Evolutionary conservation across 2,888 invertebrate species (phyloP).

Genomic region (Argyresthia albistria): DNA sequence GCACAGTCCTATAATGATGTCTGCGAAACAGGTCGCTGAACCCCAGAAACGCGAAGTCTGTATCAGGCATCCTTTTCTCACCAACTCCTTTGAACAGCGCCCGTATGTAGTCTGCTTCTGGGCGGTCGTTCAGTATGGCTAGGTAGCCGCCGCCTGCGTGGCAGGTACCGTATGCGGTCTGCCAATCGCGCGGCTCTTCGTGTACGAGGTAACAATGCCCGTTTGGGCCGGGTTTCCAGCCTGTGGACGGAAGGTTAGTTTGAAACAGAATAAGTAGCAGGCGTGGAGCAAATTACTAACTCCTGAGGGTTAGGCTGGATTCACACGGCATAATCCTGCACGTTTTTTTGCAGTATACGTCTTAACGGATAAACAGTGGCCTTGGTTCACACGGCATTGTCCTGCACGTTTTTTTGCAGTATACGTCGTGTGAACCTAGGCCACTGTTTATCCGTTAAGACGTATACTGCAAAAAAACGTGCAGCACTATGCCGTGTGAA

Average conservation of each 20-base stretch:
- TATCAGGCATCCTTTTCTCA: slow-evolving; percentile 21
- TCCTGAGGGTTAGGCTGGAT: too few species aligned
- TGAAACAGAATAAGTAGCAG: neutral
- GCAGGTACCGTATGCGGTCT: slow-evolving; percentile 29
- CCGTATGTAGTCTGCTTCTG: slow-evolving; percentile 27
- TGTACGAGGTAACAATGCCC: slow-evolving; percentile 28
- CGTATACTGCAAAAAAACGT: too few species aligned
- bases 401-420: too few species aligned
- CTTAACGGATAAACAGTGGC: too few species aligned
- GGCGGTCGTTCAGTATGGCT: slow-evolving; percentile 21
- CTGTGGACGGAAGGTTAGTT: slow-evolving; percentile 12
- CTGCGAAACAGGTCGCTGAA: slow-evolving; percentile 30
- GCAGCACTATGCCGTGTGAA: too few species aligned
- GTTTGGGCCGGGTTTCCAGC: slow-evolving; percentile 27
- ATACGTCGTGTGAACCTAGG: too few species aligned
- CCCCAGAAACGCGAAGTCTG: slow-evolving; percentile 31
- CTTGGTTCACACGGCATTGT: too few species aligned
- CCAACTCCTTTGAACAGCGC: slow-evolving; percentile 23
- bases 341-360: too few species aligned
- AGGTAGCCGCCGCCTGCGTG: slow-evolving; percentile 30
- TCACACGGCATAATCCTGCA: too few species aligned
- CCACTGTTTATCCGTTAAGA: too few species aligned
- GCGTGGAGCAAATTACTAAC: neutral
- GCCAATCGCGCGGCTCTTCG: slow-evolving; percentile 31
- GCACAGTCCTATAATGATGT: slow-evolving; percentile 32